A percentile compares a stretch with the other conserved stretches of the same genome.
These are phyloP conservation scores for Synodontis membranacea DNA, from an alignment of 2,113 vertebrate species.

Conservation along the genomic window DNA sequence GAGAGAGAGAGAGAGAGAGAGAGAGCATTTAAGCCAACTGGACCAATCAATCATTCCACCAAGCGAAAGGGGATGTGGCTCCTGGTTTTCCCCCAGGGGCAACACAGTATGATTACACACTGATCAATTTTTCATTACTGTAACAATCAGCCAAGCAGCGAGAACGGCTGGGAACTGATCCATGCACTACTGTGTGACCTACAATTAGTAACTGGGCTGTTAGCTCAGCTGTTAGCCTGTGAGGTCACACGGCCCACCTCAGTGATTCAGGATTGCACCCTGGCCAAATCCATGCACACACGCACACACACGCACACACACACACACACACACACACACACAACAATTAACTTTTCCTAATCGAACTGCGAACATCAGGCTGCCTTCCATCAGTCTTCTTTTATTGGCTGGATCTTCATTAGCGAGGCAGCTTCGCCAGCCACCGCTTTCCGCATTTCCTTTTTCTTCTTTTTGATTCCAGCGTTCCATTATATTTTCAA, in stretches of 20 bases:
- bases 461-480: background rate
- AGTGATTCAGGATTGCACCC: background rate
- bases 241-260: slow-evolving; percentile 9
- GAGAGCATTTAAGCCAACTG: slow-evolving; percentile 34
- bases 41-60: slow-evolving; percentile 36
- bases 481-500: background rate
- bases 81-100: slow-evolving; percentile 16
- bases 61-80: slow-evolving; percentile 18
- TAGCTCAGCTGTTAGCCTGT: slow-evolving; percentile 23
- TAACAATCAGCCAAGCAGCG: slow-evolving; percentile 43
- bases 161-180: slow-evolving; percentile 34
- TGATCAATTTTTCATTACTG: slow-evolving; percentile 54
- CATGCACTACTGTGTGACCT: slow-evolving; percentile 31
- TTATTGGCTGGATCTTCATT: background rate
- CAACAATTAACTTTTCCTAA: background rate
- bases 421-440: background rate
- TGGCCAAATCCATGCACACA: background rate
- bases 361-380: background rate
- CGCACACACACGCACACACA: background rate
- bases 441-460: background rate
- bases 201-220: slow-evolving; percentile 35
- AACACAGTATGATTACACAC: slow-evolving; percentile 44
- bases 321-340: slow-evolving; percentile 5
- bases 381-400: background rate
- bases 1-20: slow-evolving; percentile 16